These are phyloP conservation scores for Agonopterix arenella DNA, from an alignment of 2,888 invertebrate species.

Conservation along the genomic window DNA sequence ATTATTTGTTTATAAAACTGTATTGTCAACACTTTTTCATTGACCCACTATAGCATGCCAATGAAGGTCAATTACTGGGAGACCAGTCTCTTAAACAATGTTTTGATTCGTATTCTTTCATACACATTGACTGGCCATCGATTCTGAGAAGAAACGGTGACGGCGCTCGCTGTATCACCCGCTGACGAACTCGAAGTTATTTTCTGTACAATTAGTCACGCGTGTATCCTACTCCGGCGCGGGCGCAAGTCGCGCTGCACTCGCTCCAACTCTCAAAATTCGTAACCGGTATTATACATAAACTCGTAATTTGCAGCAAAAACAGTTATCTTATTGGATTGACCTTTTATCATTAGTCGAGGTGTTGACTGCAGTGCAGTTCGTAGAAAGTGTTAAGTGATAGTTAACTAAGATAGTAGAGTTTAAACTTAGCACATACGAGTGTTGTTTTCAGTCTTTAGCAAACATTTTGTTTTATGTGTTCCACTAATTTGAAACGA, in stretches of 20 bases:
- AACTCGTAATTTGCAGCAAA: too few relatives aligned
- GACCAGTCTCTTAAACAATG: background rate
- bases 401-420: too few relatives aligned
- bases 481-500: too few relatives aligned
- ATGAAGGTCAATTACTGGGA: background rate
- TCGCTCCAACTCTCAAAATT: constrained; percentile 14
- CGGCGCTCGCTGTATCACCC: constrained; percentile 59
- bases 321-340: too few relatives aligned
- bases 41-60: background rate
- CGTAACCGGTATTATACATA: background rate
- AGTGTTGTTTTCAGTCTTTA: too few relatives aligned
- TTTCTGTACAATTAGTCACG: constrained; percentile 75
- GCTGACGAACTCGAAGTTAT: constrained; percentile 61
- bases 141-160: constrained; percentile 67
- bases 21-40: too few relatives aligned
- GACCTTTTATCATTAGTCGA: too few relatives aligned
- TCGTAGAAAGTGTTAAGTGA: too few relatives aligned
- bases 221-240: constrained; percentile 67
- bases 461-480: too few relatives aligned
- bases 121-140: constrained; percentile 39
- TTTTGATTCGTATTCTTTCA: constrained; percentile 2
- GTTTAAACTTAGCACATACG: too few relatives aligned
- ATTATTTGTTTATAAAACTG: too few relatives aligned
- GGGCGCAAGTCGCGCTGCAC: constrained; percentile 41
- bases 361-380: too few relatives aligned